Evolutionary conservation across 2,888 invertebrate species (phyloP), one percentile per base, ranked within the genome.

Genomic region (Sarcophaga carnaria): DNA sequence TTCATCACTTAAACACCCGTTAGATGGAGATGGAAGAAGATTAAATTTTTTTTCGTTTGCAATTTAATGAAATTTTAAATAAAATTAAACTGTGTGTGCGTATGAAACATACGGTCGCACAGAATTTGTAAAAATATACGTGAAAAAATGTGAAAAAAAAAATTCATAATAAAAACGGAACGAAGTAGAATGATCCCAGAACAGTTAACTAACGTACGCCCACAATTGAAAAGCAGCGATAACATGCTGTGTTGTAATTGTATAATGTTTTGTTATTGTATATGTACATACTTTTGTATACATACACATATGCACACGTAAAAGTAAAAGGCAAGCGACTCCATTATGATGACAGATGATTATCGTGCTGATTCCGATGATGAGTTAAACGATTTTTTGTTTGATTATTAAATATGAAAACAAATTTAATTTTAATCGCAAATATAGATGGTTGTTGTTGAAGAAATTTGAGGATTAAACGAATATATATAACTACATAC

Each of bases 41-140:
- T 12, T 27, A 62, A 62, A 11, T 72, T 66, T 66, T 66, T 12
- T 54, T 54, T 54, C 10, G 1, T 67, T 45, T 74, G 80, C 69
- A 69, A 27, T 60, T 62, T 86, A 83, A 83, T 86, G 74, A 83
- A 88, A 80, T 86, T 83, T 82, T 45, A 89, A 89, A 89, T 85
- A 77, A 86, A 89, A 88, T 89, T 88, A 86, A 83, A 87, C 22
- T 75, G 82, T 80, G 78, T 22, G 22, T 22, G 69, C 75, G 22
- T 80, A 80, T 72, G 77, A 62, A 86, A 79, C 80, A 89, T 82
- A 86, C 77, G 89, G 87, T 74, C 87, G 85, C 83, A 85, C 76
- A 78, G 77, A 72, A 54, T 14, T 54, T 54, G 8, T 54, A 14
- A 14, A 54, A 12, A 54, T 17, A 54, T 54, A 14, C 54, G 17